Evolutionary conservation across 35 echinoderm and acorn worm genomes (phyloP).

Genomic region (Holothuria glaberrima): DNA sequence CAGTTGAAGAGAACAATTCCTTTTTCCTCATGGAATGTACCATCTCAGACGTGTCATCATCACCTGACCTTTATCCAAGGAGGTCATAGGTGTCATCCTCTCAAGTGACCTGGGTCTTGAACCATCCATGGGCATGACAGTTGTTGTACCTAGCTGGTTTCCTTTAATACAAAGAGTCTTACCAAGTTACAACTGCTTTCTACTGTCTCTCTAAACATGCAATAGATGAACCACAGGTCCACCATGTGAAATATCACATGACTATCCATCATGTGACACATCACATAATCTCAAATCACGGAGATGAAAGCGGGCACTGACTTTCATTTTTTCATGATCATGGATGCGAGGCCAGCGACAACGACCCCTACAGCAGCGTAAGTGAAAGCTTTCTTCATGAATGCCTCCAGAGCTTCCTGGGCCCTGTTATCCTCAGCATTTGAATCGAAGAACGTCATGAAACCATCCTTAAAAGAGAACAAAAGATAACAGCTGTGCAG

Average conservation of each 20-base stretch:
- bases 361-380: slow-evolving; percentile 54
- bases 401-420: slow-evolving; percentile 40
- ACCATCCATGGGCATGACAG: too few relatives aligned
- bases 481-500: neutral
- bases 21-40: too few relatives aligned
- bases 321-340: slow-evolving; percentile 54
- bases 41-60: too few relatives aligned
- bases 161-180: neutral
- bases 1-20: too few relatives aligned
- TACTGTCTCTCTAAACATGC: slow-evolving; percentile 29
- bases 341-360: slow-evolving; percentile 47
- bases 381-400: slow-evolving; percentile 53
- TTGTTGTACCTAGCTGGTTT: neutral
- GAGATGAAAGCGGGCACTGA: neutral
- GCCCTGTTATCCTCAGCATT: slow-evolving; percentile 29
- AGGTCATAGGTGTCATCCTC: too few relatives aligned
- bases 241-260: slow-evolving; percentile 35
- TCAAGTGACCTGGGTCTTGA: too few relatives aligned
- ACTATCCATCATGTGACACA: slow-evolving; percentile 9
- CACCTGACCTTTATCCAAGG: too few relatives aligned
- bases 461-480: slow-evolving; percentile 34
- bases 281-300: slow-evolving; percentile 2
- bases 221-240: neutral
- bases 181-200: neutral
- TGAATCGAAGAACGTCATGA: slow-evolving; percentile 40